Evolutionary conservation across 2,797 vertebrate genomes (phyloP).

Genomic region (Thripadectes ignobilis): DNA sequence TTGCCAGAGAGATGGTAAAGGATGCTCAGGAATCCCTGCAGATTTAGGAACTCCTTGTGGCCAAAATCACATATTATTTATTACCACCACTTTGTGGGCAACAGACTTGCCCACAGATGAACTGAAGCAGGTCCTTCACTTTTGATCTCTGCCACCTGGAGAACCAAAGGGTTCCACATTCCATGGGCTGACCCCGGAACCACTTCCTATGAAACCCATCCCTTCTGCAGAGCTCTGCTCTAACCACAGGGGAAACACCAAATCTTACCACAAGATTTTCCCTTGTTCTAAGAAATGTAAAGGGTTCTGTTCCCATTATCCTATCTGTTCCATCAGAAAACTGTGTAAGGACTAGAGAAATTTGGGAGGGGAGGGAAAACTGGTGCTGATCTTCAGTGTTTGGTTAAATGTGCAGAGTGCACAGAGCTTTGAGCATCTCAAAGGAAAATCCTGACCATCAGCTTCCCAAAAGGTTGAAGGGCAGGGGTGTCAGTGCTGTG

Average conservation of each 20-base stretch:
- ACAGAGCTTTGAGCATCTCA: not conserved
- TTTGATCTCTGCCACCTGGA: not conserved
- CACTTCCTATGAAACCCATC: not conserved
- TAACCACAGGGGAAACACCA: not conserved
- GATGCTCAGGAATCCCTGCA: not conserved
- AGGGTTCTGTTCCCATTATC: not conserved
- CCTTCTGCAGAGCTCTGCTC: not conserved
- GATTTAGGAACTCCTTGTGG: not conserved
- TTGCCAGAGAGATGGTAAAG: not conserved
- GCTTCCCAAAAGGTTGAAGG: not conserved
- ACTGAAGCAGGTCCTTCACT: not conserved
- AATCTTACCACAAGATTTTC: not conserved
- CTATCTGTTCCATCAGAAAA: not conserved
- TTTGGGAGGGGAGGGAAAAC: not conserved
- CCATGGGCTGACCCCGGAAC: not conserved
- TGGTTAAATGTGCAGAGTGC: not conserved
- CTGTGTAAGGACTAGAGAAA: rapidly evolving
- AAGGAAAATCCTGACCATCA: not conserved
- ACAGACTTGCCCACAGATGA: not conserved
- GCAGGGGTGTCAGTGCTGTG: not conserved
- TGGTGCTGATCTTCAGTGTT: not conserved
- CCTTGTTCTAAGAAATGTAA: not conserved
- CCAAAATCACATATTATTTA: not conserved
- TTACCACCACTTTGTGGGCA: not conserved
- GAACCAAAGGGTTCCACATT: not conserved